phyloP scores from a whole-genome alignment of 2,113 vertebrate genomes.

The Lynx canadensis region DNA sequence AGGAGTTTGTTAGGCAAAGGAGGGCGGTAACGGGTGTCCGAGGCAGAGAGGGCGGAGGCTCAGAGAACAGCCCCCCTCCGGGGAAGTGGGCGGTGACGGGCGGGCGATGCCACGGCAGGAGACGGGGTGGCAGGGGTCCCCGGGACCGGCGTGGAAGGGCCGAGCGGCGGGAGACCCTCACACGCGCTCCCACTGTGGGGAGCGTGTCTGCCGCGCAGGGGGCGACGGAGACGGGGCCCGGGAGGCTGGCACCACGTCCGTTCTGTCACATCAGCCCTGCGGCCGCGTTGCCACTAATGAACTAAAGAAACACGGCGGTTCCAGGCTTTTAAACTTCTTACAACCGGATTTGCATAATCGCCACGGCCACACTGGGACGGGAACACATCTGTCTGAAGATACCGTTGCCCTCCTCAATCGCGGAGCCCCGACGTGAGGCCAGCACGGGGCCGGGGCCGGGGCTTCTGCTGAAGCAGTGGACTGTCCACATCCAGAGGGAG shows the following conservation, averaged over 20 bases:
- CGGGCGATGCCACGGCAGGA: background rate
- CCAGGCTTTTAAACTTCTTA: slow-evolving; percentile 85
- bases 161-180: background rate
- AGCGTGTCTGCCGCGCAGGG: background rate
- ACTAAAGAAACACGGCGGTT: slow-evolving; percentile 84
- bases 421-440: slow-evolving; percentile 3
- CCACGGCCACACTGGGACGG: slow-evolving; percentile 59
- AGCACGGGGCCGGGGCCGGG: slow-evolving; percentile 53
- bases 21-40: fast-evolving
- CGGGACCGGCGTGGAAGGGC: background rate
- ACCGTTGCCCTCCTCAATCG: slow-evolving; percentile 68
- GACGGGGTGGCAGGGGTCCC: background rate
- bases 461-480: slow-evolving; percentile 65
- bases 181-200: fast-evolving
- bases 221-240: background rate
- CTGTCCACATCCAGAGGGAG: background rate
- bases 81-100: background rate
- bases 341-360: slow-evolving; percentile 80
- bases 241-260: slow-evolving; percentile 12
- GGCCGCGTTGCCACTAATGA: slow-evolving; percentile 71
- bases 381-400: slow-evolving; percentile 78
- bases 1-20: background rate
- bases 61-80: background rate
- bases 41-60: background rate
- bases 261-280: slow-evolving; percentile 55